A percentile compares a stretch with the other conserved stretches of the same genome.
These are phyloP conservation scores for Temnothorax rugatulus DNA, from an alignment of 2,888 invertebrate genomes.

Conservation along the genomic window DNA sequence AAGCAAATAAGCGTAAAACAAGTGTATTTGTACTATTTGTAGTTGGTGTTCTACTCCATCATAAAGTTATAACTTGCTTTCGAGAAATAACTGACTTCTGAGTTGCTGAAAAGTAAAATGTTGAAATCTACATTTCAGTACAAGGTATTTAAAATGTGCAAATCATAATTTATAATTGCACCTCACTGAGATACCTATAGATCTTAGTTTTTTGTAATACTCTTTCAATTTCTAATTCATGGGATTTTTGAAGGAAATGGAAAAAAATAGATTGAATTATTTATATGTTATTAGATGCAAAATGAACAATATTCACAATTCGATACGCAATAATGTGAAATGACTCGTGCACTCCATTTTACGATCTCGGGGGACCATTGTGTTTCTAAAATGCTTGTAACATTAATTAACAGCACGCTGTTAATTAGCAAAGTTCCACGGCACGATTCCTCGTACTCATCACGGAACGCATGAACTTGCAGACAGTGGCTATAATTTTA, in stretches of 20 bases:
- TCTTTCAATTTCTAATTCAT: too few relatives aligned
- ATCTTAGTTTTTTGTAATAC: too few relatives aligned
- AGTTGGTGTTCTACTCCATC: too few relatives aligned
- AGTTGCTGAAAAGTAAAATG: too few relatives aligned
- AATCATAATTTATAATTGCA: too few relatives aligned
- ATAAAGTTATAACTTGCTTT: not conserved
- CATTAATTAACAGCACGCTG: constrained; percentile 76
- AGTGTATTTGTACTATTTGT: too few relatives aligned
- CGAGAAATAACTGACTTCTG: too few relatives aligned
- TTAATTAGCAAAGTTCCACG: constrained; percentile 77
- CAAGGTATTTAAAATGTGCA: too few relatives aligned
- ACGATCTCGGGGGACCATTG: constrained; percentile 50
- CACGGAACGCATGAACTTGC: constrained; percentile 57
- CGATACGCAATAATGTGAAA: constrained; percentile 45
- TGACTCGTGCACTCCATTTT: constrained; percentile 49
- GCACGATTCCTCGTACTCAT: constrained; percentile 58
- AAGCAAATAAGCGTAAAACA: too few relatives aligned
- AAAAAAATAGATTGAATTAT: not conserved
- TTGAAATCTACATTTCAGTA: too few relatives aligned
- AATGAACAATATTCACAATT: not conserved
- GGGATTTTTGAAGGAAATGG: not conserved
- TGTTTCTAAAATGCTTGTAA: constrained; percentile 59
- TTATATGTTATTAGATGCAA: not conserved
- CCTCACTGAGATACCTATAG: too few relatives aligned
- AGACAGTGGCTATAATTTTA: constrained; percentile 57